phyloP scores from a whole-genome alignment of 2,113 vertebrate species.

The Oncorhynchus masou region DNA sequence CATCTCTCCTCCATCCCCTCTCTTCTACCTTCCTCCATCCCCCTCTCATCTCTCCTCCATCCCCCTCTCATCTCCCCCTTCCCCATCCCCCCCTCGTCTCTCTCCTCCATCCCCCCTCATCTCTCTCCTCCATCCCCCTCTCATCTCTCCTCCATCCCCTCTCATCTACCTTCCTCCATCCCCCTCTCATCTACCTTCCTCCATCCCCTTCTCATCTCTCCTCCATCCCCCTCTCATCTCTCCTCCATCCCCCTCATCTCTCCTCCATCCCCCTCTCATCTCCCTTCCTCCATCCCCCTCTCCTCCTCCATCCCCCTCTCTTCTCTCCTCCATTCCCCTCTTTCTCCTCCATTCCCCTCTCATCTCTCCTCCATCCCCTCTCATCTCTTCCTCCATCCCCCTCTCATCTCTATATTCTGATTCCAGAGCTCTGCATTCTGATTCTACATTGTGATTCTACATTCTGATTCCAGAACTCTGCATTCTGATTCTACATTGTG shows the following conservation, averaged over 20 bases:
- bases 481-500: too few species aligned
- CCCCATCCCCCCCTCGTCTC: background rate
- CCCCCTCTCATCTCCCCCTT: background rate
- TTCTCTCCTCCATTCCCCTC: background rate
- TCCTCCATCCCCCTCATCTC: background rate
- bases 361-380: background rate
- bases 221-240: background rate
- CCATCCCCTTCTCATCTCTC: background rate
- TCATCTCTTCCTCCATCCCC: background rate
- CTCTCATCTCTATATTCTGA: too few species aligned
- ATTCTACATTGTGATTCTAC: too few species aligned
- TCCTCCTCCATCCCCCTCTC: background rate
- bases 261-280: background rate
- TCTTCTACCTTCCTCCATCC: background rate
- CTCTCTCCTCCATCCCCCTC: background rate
- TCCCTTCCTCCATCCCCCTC: constrained; percentile 13
- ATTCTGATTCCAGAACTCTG: too few species aligned
- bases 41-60: background rate
- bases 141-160: background rate
- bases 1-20: background rate
- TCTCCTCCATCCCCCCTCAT: background rate
- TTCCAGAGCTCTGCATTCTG: background rate
- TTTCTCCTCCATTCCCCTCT: background rate
- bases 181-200: background rate
- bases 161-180: background rate